Base-by-base conservation (phyloP, 2,797 vertebrate genomes). In the Poeciliopsis turneri region DNA sequence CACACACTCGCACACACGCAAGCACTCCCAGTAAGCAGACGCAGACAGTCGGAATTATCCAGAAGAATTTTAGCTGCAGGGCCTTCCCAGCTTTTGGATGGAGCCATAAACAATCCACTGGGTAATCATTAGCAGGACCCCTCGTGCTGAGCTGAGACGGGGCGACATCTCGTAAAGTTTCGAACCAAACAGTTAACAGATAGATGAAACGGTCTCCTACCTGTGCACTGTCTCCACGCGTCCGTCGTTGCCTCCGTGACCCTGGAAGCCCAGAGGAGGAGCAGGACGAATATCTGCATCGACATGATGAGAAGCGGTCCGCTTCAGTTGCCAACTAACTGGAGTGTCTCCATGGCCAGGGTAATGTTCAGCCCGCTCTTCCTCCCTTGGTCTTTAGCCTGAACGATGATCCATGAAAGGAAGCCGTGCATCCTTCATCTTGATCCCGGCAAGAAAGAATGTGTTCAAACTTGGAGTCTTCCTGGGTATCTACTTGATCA, bases 31-130 rank as follows among this genome's bases (percentile, higher is more conserved):
- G 75, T 83, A 88, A 84, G 85, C 84, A 90, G 83, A 90, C 55
- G 15, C 84, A 88, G 83, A 88, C 86, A 90, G 85, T 90, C 90
- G 82, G 89, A 92, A 93, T 94, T 93, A 93, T 87, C 86, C 80
- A 53, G 79, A 93, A 91, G 93, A 93, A 95, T 95, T 93, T 90
- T 76, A 84, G 90, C 94, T 91, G 46, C 59, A 94, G 93, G 94
- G 92, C 78, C 84, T 93, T 94, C 87, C 84, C 85, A 84, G 86
- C 80, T 79, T 85, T 85, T 23, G 71, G 45, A 88, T 88, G 81
- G 83, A 90, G 88, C 89, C 61, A 39, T 90, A 86, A 87, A 92
- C 68, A 81, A 81, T 78, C 51, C 66, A 25, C 46, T 43, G 41
- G 86, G 90, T 86, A 89, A 92, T 87, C 78, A 92, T 92, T 88